Evolutionary conservation across 2,113 vertebrate species (phyloP), one percentile per base, ranked within the genome.

Genomic region (Coreoperca whiteheadi): DNA sequence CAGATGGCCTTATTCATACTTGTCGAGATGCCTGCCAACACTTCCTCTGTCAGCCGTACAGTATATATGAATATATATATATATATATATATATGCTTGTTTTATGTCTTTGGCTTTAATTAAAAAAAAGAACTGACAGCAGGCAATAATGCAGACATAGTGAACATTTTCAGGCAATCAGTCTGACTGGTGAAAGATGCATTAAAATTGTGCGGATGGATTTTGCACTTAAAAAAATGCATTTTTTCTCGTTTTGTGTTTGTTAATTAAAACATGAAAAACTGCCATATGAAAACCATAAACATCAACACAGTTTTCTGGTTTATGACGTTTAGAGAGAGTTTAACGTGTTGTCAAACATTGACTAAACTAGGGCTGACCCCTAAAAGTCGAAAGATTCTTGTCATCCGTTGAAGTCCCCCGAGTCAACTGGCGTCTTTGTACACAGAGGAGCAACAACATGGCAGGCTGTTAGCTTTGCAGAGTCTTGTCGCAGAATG

Each of bases 1-100:
- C 92, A 95, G 89, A 93, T 94, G 94, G 81, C 56, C 68, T 86
- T 64, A 60, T 90, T 93, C 89, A 81, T 88, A 82, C 81, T 88
- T 82, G 75, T 74, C 23, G 63, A 87, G 81, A 79, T 37, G 57
- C 59, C 67, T 86, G 88, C 88, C 91, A 91, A 73, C 67, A 87
- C 83, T 64, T 87, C 46, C 65, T 84, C 69, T 56, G 76, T 88
- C 72, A 78, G 61, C 20, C 1, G 15, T 28, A 59, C 63, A 41
- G 14, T 69, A 34, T 59, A 54, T 81, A 39, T 79, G 39, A 69
- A 76, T 77, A 66, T n/a, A n/a, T n/a, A n/a, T n/a, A n/a, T n/a
- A n/a, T n/a, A n/a, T n/a, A n/a, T n/a, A n/a, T n/a, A n/a, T n/a
- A n/a, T n/a, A n/a, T n/a, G n/a, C n/a, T n/a, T 67, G 46, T 74